These are phyloP conservation scores for Chesias legatella DNA, from an alignment of 2,888 invertebrate species.

Conservation along the genomic window DNA sequence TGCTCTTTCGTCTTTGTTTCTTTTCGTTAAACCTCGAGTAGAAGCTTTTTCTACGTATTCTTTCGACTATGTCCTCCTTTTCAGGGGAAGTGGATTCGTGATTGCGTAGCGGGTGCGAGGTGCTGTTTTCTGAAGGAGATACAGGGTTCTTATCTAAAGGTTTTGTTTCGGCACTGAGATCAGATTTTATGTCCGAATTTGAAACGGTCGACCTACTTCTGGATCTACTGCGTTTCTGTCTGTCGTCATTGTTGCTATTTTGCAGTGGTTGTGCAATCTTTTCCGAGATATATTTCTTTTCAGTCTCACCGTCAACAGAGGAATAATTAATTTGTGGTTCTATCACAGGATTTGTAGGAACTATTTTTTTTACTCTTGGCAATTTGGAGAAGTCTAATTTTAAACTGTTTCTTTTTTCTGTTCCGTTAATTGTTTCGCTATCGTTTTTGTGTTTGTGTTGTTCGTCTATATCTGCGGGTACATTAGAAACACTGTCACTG, in stretches of 20 bases:
- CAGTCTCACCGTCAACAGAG: slow-evolving; percentile 55
- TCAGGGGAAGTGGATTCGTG: slow-evolving; percentile 73
- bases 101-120: slow-evolving; percentile 60
- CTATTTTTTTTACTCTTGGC: slow-evolving; percentile 80
- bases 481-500: slow-evolving; percentile 59
- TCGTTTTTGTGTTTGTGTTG: slow-evolving; percentile 51
- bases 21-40: slow-evolving; percentile 94
- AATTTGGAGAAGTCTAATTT: slow-evolving; percentile 83
- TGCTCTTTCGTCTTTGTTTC: slow-evolving; percentile 85
- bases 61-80: slow-evolving; percentile 89
- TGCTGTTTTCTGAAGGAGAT: slow-evolving; percentile 44
- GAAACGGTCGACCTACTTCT: slow-evolving; percentile 67
- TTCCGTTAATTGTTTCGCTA: slow-evolving; percentile 41
- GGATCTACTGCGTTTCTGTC: slow-evolving; percentile 57
- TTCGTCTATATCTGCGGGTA: slow-evolving; percentile 46
- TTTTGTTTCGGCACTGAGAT: slow-evolving; percentile 53
- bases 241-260: slow-evolving; percentile 40
- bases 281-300: slow-evolving; percentile 50
- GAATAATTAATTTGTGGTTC: slow-evolving; percentile 70
- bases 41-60: slow-evolving; percentile 93
- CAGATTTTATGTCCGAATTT: slow-evolving; percentile 75
- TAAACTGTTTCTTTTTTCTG: slow-evolving; percentile 70
- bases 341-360: slow-evolving; percentile 80
- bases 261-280: slow-evolving; percentile 48
- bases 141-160: slow-evolving; percentile 44